phyloP scores from a whole-genome alignment of 1,140 invertebrate genomes.

The Panulirus ornatus region DNA sequence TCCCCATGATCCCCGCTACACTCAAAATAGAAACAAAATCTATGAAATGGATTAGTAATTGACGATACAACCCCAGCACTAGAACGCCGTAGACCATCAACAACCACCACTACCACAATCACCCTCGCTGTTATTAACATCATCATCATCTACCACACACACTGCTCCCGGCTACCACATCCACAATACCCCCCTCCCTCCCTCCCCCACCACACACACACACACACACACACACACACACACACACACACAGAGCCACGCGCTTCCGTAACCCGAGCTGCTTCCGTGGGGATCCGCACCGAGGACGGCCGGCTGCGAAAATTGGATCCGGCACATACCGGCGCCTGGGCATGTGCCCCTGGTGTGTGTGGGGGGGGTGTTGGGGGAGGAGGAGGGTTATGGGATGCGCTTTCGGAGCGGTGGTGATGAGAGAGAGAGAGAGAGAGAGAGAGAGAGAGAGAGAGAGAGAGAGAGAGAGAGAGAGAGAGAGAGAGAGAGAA shows the following conservation, averaged over 20 bases:
- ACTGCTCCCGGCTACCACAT: constrained; percentile 36
- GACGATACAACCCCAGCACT: too few relatives aligned
- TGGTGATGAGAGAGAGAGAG: too few relatives aligned
- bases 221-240: too few relatives aligned
- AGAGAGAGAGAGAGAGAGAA: neutral
- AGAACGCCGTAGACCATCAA: too few relatives aligned
- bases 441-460: constrained; percentile 6
- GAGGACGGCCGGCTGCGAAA: constrained; percentile 34
- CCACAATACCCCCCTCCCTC: constrained; percentile 25
- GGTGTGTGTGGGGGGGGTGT: neutral
- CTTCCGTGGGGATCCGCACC: neutral
- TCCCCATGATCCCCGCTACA: too few relatives aligned
- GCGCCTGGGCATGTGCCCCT: constrained; percentile 18
- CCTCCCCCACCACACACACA: too few relatives aligned
- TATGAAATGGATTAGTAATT: too few relatives aligned
- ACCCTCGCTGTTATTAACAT: neutral
- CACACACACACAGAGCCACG: too few relatives aligned
- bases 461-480: constrained; percentile 14
- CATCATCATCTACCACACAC: constrained; percentile 5
- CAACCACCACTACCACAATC: neutral
- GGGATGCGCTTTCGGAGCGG: too few relatives aligned
- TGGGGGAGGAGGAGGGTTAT: neutral
- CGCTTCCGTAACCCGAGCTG: constrained; percentile 34
- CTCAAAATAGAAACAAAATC: neutral
- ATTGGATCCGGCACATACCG: constrained; percentile 49